phyloP scores from a whole-genome alignment of 2,113 vertebrate species.

The Pogona vitticeps region DNA sequence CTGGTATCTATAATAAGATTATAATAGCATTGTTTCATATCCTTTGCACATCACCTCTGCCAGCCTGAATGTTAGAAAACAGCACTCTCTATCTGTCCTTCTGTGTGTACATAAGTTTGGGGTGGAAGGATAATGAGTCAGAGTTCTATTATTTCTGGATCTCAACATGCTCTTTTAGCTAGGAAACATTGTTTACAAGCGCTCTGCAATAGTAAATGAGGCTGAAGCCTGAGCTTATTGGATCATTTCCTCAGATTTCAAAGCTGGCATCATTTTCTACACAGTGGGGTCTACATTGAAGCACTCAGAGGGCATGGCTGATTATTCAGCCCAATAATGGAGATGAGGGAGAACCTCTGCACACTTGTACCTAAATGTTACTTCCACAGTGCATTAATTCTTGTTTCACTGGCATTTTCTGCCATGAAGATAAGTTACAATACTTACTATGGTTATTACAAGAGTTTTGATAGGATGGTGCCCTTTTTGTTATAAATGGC shows the following conservation, averaged over 20 bases:
- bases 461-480: not conserved
- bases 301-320: not conserved
- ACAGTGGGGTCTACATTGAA: slow-evolving; percentile 1
- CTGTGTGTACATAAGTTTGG: not conserved
- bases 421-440: not conserved
- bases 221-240: slow-evolving; percentile 21
- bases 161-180: slow-evolving; percentile 12
- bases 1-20: slow-evolving; percentile 48
- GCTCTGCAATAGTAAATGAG: slow-evolving; percentile 33
- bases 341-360: not conserved
- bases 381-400: not conserved
- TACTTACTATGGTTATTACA: not conserved
- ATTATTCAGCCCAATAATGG: not conserved
- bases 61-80: slow-evolving; percentile 45
- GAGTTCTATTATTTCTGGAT: slow-evolving; percentile 53
- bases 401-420: not conserved
- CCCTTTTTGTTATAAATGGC: no score
- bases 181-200: slow-evolving; percentile 43
- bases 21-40: slow-evolving; percentile 46
- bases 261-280: slow-evolving; percentile 5
- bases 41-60: slow-evolving; percentile 38
- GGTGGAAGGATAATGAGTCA: slow-evolving; percentile 22
- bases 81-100: not conserved
- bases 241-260: not conserved
- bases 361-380: not conserved